Percentiles rank a stretch among this genome's conserved stretches.
These are phyloP conservation scores for Pteronotus mesoamericanus DNA, from an alignment of 2,797 vertebrate species.

Conservation along the genomic window DNA sequence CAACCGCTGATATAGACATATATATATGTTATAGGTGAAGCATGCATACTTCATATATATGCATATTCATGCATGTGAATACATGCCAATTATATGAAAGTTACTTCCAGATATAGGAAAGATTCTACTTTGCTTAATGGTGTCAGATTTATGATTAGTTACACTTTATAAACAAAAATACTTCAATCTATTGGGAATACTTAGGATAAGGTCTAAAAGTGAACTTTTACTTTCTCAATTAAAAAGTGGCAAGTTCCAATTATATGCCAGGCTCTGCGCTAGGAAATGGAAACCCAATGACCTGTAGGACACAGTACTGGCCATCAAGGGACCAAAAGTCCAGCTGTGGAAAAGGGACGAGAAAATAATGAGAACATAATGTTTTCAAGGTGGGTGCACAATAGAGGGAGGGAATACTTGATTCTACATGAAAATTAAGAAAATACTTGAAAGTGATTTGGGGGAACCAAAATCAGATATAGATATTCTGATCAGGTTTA, in stretches of 20 bases:
- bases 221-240: slow-evolving; percentile 9
- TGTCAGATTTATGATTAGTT: not conserved
- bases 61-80: not conserved
- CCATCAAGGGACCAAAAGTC: not conserved
- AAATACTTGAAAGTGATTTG: not conserved
- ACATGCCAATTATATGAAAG: not conserved
- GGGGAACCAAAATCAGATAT: not conserved
- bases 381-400: not conserved
- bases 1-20: not conserved
- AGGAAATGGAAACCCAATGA: not conserved
- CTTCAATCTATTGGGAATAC: not conserved
- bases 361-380: not conserved
- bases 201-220: not conserved
- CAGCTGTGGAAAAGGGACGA: not conserved
- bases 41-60: not conserved
- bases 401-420: not conserved
- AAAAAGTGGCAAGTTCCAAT: not conserved
- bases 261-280: not conserved
- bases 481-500: not conserved
- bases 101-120: not conserved
- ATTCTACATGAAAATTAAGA: slow-evolving; percentile 1
- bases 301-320: not conserved
- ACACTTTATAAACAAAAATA: not conserved
- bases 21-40: not conserved
- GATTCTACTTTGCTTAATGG: not conserved